Conservation (phyloP, 1,140 invertebrate species). For the Apocrypta bakeri region DNA sequence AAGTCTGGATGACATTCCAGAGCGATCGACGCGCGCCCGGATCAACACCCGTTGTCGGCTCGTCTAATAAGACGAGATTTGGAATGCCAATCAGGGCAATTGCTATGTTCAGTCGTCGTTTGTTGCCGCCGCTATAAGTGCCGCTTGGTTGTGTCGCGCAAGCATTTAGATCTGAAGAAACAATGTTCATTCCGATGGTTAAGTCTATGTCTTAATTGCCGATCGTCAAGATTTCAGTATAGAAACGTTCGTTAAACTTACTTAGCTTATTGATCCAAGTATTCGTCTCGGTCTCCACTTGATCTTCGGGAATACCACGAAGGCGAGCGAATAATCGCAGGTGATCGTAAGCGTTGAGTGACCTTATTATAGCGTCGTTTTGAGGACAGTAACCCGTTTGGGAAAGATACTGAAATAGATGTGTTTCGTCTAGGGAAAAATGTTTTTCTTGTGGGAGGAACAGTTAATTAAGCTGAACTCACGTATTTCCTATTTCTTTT, state of each 20-base stretch:
- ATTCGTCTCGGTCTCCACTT: slow-evolving; percentile 68
- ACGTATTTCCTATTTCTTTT: slow-evolving; percentile 72
- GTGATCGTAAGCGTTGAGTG: slow-evolving; percentile 80
- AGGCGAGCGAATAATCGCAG: slow-evolving; percentile 78
- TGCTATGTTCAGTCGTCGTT: slow-evolving; percentile 94
- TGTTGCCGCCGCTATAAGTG: slow-evolving; percentile 90
- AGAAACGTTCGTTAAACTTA: slow-evolving; percentile 46
- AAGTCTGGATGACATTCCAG: slow-evolving; percentile 82
- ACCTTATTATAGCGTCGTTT: slow-evolving; percentile 80
- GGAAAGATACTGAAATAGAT: slow-evolving; percentile 66
- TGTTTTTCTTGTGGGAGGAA: not conserved
- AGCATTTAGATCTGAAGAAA: slow-evolving; percentile 35
- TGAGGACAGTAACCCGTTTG: slow-evolving; percentile 79
- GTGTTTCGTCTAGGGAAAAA: not conserved
- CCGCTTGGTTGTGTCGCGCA: slow-evolving; percentile 64
- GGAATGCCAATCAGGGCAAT: slow-evolving; percentile 90
- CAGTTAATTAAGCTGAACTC: slow-evolving; percentile 19
- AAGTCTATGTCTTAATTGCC: not conserved
- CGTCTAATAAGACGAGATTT: slow-evolving; percentile 83
- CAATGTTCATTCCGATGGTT: not conserved
- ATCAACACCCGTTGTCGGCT: slow-evolving; percentile 87
- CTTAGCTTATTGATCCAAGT: slow-evolving; percentile 61
- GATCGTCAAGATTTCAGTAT: not conserved
- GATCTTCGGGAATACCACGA: slow-evolving; percentile 74
- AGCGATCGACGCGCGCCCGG: slow-evolving; percentile 87